Evolutionary conservation across 2,888 invertebrate species (phyloP).

Genomic region (Selenia dentaria): DNA sequence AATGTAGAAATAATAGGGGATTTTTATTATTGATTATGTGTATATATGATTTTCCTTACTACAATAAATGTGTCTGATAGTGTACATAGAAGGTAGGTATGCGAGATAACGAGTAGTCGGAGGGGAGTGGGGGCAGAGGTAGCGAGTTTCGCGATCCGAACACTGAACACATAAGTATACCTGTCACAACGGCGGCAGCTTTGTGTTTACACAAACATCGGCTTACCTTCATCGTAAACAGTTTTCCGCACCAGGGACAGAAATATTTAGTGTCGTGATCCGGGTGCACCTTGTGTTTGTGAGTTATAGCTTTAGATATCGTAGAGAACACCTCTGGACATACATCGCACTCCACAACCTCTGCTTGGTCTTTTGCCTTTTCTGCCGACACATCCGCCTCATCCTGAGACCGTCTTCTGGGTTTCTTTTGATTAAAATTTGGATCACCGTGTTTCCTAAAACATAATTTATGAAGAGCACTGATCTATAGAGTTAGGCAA

Average conservation of each 20-base stretch:
- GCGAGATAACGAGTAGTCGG: slow-evolving; percentile 23
- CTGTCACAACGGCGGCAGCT: not conserved
- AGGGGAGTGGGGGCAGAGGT: slow-evolving; percentile 46
- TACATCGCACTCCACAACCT: slow-evolving; percentile 83
- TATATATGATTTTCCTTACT: too few species aligned
- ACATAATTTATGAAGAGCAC: too few species aligned
- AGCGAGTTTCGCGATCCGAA: slow-evolving; percentile 10
- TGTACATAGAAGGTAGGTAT: not conserved
- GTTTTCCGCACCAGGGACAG: slow-evolving; percentile 88
- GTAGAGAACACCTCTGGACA: slow-evolving; percentile 84
- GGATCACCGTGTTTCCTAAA: slow-evolving; percentile 86
- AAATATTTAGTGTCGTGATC: slow-evolving; percentile 86
- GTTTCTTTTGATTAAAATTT: slow-evolving; percentile 77
- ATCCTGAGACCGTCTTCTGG: slow-evolving; percentile 46
- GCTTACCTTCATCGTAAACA: slow-evolving; percentile 86
- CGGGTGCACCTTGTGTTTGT: slow-evolving; percentile 87
- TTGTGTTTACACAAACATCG: not conserved
- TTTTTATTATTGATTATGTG: too few species aligned
- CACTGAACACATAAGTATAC: too few species aligned
- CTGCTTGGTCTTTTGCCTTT: slow-evolving; percentile 53
- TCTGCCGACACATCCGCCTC: slow-evolving; percentile 45
- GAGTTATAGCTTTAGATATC: slow-evolving; percentile 86
- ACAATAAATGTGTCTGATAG: not conserved
- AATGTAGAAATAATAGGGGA: too few species aligned
- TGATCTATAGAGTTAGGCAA: too few species aligned